Conservation (phyloP, 2,888 invertebrate species). For the Ypsolopha scabrella region DNA sequence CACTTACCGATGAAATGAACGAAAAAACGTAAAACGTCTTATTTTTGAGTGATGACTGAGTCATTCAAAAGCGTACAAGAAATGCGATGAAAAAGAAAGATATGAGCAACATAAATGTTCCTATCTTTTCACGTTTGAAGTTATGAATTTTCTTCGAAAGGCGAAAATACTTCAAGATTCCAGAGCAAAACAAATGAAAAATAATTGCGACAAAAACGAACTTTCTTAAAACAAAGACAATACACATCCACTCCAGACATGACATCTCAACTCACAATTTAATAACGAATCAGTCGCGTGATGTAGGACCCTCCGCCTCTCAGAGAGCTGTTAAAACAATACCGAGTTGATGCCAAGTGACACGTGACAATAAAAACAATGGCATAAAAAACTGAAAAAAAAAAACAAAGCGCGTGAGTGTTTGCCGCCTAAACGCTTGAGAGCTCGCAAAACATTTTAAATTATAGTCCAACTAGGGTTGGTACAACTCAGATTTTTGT, state of each 20-base stretch:
- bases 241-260: neutral
- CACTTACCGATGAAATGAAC: no score
- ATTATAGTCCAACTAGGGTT: constrained; percentile 1
- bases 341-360: neutral
- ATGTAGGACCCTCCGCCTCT: constrained; percentile 1
- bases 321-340: constrained; percentile 4
- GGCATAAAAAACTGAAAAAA: neutral
- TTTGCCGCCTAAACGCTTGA: neutral
- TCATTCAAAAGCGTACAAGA: no score
- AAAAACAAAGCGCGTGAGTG: constrained; percentile 4
- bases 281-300: constrained; percentile 5
- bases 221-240: neutral
- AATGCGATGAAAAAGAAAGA: no score
- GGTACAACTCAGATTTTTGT: neutral
- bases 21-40: no score
- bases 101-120: no score
- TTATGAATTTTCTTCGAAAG: no score
- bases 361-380: constrained; percentile 4
- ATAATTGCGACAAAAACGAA: neutral
- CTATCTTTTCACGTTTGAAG: no score
- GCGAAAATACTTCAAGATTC: no score
- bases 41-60: no score
- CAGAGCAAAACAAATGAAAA: neutral
- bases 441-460: constrained; percentile 4
- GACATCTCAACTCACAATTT: constrained; percentile 2